Conservation (phyloP, 1,140 invertebrate species). For the Tyrophagus putrescentiae region DNA sequence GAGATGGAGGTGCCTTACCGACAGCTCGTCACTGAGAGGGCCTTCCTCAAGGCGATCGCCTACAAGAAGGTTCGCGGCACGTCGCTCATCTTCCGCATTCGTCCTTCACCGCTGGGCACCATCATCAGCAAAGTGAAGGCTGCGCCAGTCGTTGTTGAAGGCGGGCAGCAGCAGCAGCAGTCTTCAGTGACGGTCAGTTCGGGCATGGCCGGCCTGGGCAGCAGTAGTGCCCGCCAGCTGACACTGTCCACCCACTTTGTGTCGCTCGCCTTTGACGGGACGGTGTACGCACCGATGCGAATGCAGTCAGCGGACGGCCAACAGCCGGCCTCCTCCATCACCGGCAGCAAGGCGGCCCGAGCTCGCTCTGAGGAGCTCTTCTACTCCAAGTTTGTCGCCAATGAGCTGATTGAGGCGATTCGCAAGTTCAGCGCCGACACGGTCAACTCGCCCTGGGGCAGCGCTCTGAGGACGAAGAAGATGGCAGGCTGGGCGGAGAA, state of each 20-base stretch:
- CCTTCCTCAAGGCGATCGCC: neutral
- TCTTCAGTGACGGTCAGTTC: neutral
- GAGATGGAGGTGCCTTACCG: no score
- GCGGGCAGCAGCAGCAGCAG: neutral
- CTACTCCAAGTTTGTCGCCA: no score
- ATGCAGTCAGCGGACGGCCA: no score
- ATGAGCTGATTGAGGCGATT: no score
- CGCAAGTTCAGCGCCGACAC: neutral
- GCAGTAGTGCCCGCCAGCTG: neutral
- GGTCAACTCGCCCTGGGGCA: constrained; percentile 1
- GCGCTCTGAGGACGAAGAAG: constrained; percentile 29
- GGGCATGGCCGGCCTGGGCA: neutral
- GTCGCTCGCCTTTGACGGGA: neutral
- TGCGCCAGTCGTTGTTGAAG: neutral
- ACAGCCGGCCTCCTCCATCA: no score
- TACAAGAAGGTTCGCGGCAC: neutral
- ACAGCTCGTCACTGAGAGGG: no score
- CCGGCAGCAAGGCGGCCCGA: no score
- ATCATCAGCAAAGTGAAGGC: neutral
- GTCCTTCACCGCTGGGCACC: neutral
- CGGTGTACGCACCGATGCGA: no score
- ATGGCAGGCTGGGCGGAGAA: neutral
- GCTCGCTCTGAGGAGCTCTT: no score
- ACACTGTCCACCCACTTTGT: neutral
- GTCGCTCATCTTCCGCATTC: neutral